Evolutionary conservation across 2,797 vertebrate species (phyloP), one percentile per base, ranked within the genome.

Genomic region (Tenualosa ilisha): DNA sequence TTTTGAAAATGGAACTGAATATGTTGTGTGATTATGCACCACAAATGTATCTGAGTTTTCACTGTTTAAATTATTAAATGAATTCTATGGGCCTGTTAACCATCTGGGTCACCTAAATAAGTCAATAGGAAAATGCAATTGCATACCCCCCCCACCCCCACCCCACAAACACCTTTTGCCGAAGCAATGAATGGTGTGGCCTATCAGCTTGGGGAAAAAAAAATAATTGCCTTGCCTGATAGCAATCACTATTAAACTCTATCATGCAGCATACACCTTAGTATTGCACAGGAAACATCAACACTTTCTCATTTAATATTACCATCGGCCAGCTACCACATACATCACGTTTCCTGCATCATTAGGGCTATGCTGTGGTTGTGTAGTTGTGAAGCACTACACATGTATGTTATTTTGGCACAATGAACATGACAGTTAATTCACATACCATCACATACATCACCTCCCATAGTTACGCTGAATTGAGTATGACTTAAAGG

Each of bases 171-270:
- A 72, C 31, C 26, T 72, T 75, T 43, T 79, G 72, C 15, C 72
- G 20, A 46, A 37, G 72, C 26, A 79, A 46, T 79, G 72, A 40
- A 43, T 79, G 40, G 37, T 22, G 72, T 79, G 20, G 37, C 15
- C 31, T 72, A 72, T 72, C 68, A 72, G 31, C 68, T 43, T 40
- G 68, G 68, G 68, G 24, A 31, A 31, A 31, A 68, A 68, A 26
- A 72, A 46, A 40, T 43, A 79, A 79, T 79, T 79, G 72, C 72
- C 72, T 79, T 20, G 40, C 26, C 72, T 46, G 72, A 79, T 79
- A 79, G 72, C 17, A 79, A 79, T 79, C 72, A 79, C 37, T 79
- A 79, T 46, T 79, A 79, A 79, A 43, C 65, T 79, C 37, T 26
- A 43, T 75, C 37, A 79, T 79, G 72, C 15, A 79, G 40, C 72